phyloP scores from a whole-genome alignment of 2,888 invertebrate species.

The Hipparchia sbordonii region DNA sequence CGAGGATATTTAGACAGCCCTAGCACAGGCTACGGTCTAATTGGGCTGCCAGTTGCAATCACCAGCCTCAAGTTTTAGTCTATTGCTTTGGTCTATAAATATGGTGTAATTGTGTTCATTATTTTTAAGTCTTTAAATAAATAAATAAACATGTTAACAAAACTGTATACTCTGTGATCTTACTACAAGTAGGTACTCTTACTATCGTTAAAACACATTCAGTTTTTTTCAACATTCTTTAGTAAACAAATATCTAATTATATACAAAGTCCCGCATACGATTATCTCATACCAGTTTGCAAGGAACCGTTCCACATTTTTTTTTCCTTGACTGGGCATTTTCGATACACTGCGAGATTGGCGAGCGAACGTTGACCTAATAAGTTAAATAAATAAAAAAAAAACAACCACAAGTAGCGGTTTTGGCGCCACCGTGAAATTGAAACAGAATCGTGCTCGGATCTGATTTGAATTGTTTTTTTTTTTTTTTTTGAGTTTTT shows the following conservation, averaged over 20 bases:
- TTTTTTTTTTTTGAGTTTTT: conserved; percentile 39
- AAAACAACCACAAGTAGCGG: conserved; percentile 40
- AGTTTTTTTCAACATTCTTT: conserved; percentile 12
- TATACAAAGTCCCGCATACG: conserved; percentile 28
- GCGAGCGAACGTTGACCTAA: conserved; percentile 39
- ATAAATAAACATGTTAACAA: no score
- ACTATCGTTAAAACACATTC: neutral
- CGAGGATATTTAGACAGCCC: no score
- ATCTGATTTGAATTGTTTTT: conserved; percentile 33
- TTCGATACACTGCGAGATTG: conserved; percentile 36
- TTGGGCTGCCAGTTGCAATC: no score
- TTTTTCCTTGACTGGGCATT: conserved; percentile 26
- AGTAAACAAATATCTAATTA: conserved; percentile 19
- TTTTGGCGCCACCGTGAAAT: conserved; percentile 46
- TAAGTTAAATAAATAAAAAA: conserved; percentile 30
- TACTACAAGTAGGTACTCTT: neutral
- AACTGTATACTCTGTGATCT: no score
- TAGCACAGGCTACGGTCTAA: no score
- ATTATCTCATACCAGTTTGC: conserved; percentile 33
- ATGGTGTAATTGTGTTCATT: no score
- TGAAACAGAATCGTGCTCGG: conserved; percentile 38
- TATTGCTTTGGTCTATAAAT: no score
- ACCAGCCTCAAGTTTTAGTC: no score
- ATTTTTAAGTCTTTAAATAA: no score
- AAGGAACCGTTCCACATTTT: conserved; percentile 32